Percentiles rank a stretch among this genome's conserved stretches.
Conservation (phyloP, 2,888 invertebrate species). For the Ligdia adustata region DNA sequence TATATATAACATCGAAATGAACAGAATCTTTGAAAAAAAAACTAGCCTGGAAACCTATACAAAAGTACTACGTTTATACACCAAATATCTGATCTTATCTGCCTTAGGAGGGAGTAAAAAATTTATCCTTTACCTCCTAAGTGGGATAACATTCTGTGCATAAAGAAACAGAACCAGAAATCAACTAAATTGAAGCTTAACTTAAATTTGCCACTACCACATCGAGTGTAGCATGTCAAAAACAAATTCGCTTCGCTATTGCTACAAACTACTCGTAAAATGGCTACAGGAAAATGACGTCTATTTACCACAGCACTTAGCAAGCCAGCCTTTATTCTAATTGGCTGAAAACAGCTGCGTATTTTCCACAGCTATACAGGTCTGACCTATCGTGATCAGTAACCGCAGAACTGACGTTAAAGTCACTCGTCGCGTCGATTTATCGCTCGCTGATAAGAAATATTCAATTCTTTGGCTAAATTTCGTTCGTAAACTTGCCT, state of each 20-base stretch:
- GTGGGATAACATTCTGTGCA: too few species aligned
- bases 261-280: too few species aligned
- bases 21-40: too few species aligned
- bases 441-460: constrained; percentile 12
- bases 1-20: too few species aligned
- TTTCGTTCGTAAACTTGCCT: constrained; percentile 5
- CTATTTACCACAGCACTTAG: constrained; percentile 44
- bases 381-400: constrained; percentile 23
- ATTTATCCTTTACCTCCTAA: too few species aligned
- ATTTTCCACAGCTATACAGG: constrained; percentile 32
- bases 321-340: constrained; percentile 44
- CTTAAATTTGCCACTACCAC: too few species aligned
- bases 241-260: background rate
- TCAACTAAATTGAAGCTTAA: too few species aligned
- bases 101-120: too few species aligned
- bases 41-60: too few species aligned
- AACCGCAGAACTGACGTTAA: constrained; percentile 16
- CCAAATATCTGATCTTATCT: too few species aligned
- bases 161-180: too few species aligned
- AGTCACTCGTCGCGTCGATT: constrained; percentile 14
- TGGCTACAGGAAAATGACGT: constrained; percentile 34
- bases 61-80: too few species aligned
- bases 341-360: constrained; percentile 52
- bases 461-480: background rate
- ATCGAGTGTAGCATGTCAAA: background rate